phyloP scores from a whole-genome alignment of 1,140 invertebrate genomes.

The Drosophila tani region DNA sequence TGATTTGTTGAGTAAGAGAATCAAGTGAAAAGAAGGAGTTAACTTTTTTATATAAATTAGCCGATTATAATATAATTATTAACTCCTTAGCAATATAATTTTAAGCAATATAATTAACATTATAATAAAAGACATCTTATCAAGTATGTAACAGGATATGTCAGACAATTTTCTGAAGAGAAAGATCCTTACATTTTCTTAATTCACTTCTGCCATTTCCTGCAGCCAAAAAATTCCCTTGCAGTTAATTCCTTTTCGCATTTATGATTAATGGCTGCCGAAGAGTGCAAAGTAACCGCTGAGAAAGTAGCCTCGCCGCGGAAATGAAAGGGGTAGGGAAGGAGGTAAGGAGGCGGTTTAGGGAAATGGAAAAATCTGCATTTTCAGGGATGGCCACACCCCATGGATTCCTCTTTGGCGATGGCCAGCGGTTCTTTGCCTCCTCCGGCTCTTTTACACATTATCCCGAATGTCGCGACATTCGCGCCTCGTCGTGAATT shows the following conservation, averaged over 20 bases:
- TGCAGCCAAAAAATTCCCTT: background rate
- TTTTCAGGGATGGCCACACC: constrained; percentile 45
- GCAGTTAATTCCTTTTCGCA: background rate
- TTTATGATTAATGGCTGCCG: constrained; percentile 59
- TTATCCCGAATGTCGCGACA: constrained; percentile 46
- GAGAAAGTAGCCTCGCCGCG: constrained; percentile 43
- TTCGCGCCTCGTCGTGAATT: constrained; percentile 70
- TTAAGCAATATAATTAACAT: too few species aligned
- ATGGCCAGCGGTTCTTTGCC: constrained; percentile 23
- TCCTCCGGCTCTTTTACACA: constrained; percentile 42
- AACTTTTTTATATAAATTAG: too few species aligned
- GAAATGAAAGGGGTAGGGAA: constrained; percentile 28
- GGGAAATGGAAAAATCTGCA: constrained; percentile 57
- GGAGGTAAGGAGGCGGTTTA: background rate
- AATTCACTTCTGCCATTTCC: background rate
- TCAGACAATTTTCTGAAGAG: background rate
- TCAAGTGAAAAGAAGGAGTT: background rate
- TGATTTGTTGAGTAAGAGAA: constrained; percentile 1
- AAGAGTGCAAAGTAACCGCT: constrained; percentile 29
- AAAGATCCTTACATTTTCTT: background rate
- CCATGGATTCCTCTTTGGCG: background rate
- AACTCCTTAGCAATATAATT: too few species aligned
- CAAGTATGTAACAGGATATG: background rate
- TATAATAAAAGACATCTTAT: background rate
- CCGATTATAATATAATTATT: too few species aligned